These are phyloP conservation scores for Myotis lucifugus DNA, from an alignment of 2,113 vertebrate species.

Conservation along the genomic window DNA sequence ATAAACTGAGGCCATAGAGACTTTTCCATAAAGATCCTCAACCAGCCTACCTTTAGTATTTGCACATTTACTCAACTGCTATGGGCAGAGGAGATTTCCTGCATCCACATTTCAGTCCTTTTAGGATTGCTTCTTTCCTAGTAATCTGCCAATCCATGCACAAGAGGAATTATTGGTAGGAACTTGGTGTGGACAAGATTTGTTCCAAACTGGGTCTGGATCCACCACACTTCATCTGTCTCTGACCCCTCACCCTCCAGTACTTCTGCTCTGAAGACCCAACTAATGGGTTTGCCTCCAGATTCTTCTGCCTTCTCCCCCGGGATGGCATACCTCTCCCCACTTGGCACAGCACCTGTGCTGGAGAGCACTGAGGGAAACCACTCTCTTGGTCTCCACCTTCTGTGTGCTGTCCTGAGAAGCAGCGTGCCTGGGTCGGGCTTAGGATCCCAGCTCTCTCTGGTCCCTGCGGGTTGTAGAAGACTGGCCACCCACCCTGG, in stretches of 20 bases:
- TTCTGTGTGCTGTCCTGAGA: background rate
- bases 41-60: background rate
- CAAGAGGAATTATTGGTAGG: background rate
- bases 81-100: background rate
- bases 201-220: background rate
- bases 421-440: background rate
- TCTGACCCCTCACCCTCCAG: background rate
- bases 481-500: background rate
- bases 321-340: background rate
- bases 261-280: background rate
- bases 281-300: background rate
- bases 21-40: background rate
- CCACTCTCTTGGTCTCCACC: background rate
- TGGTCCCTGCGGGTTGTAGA: background rate
- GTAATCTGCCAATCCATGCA: background rate
- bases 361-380: background rate
- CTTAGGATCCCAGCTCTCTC: background rate
- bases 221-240: no score
- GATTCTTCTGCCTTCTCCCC: background rate
- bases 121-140: background rate
- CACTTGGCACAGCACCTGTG: background rate
- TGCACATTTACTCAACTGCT: background rate
- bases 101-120: background rate
- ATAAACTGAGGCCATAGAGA: background rate
- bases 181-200: background rate